Base-by-base conservation (phyloP, 2,797 vertebrate species). In the Chiroxiphia lanceolata region DNA sequence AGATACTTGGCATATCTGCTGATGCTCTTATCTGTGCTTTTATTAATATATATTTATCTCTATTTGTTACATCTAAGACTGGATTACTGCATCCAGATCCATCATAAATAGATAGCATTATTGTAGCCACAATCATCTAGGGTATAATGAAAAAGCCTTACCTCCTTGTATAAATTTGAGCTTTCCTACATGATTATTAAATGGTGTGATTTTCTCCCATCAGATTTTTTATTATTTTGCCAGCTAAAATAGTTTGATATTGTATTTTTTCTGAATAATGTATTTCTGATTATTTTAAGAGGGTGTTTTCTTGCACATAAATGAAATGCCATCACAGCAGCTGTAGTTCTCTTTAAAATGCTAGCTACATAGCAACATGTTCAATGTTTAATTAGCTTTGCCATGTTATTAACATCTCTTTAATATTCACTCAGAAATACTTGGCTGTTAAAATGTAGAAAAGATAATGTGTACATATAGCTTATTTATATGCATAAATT, bases 311-410 rank as follows among this genome's bases (percentile, higher is more conserved):
- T 89, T 90, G 67, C 16, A 64, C 67, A 72, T 65, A 75, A 94
- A 91, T 90, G 68, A 90, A 96, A 85, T 88, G 56, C 45, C 44
- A 79, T 91, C 72, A 60, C 54, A 82, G 83, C 91, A 94, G 89
- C 93, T 96, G 89, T 90, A 79, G 67, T 45, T 94, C 65, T 83
- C 26, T 77, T 95, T 91, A 89, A 94, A 96, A 94, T 89, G 79
- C 90, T 65, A 69, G 87, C 86, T 94, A 75, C 71, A 53, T 38
- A 91, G 90, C 75, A 88, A 51, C 44, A n/a, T 74, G 23, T 53
- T 93, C 85, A 88, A 68, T 94, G 92, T 87, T 90, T 93, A 95
- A 96, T 95, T 96, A 97, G 61, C 69, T 72, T 59, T 88, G 86
- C 76, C 40, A 27, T 75, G 70, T 59, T 77, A 90, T 94, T 95